Evolutionary conservation across 2,113 vertebrate genomes (phyloP).

Genomic region (Reinhardtius hippoglossoides): DNA sequence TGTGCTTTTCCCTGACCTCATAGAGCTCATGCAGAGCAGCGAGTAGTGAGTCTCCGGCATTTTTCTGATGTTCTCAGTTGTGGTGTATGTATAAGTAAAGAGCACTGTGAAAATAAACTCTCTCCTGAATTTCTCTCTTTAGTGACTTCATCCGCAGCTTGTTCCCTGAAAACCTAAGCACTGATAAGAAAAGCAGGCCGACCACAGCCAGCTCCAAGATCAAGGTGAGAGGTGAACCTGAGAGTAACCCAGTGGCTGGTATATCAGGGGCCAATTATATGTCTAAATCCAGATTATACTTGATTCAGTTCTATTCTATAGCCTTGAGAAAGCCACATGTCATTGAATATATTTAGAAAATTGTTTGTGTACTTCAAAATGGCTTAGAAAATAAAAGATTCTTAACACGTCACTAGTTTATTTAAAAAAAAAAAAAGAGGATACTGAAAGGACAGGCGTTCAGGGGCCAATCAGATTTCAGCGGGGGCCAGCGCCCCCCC

Average conservation of each 20-base stretch:
- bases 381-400: too few species aligned
- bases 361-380: too few species aligned
- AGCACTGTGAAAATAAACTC: not conserved
- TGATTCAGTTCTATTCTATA: not conserved
- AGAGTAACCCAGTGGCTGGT: not conserved
- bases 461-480: too few species aligned
- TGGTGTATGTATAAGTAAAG: not conserved
- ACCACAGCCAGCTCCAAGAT: slow-evolving; percentile 93
- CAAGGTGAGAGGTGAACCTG: slow-evolving; percentile 84
- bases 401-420: too few species aligned
- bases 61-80: not conserved
- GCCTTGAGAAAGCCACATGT: too few species aligned
- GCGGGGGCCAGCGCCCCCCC: too few species aligned
- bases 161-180: slow-evolving; percentile 94
- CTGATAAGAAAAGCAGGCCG: slow-evolving; percentile 93
- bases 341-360: too few species aligned
- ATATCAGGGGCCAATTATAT: too few species aligned
- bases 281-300: too few species aligned
- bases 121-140: slow-evolving; percentile 1
- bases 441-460: too few species aligned
- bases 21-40: slow-evolving; percentile 98
- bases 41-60: slow-evolving; percentile 88
- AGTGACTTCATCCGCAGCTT: slow-evolving; percentile 90
- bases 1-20: slow-evolving; percentile 94
- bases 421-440: too few species aligned